Percentiles rank a stretch among this genome's conserved stretches.
Evolutionary conservation across 2,113 vertebrate species (phyloP).

Genomic region (Scalopus aquaticus): DNA sequence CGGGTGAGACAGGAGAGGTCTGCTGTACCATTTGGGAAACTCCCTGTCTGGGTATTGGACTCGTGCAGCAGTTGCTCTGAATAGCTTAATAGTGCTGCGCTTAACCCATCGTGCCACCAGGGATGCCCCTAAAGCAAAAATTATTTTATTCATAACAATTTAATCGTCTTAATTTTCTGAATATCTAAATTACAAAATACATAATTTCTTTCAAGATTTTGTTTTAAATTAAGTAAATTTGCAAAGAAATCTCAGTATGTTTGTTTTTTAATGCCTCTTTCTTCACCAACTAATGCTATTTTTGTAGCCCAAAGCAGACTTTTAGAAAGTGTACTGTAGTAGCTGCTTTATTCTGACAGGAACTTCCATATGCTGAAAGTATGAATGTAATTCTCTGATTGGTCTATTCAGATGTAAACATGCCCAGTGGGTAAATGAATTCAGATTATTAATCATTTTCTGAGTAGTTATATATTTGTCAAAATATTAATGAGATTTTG

Average conservation of each 20-base stretch:
- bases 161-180: constrained; percentile 48
- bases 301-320: constrained; percentile 40
- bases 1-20: too few species aligned
- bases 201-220: constrained; percentile 63
- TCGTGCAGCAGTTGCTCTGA: too few species aligned
- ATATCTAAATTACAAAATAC: constrained; percentile 67
- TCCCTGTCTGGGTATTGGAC: too few species aligned
- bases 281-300: constrained; percentile 17
- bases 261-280: constrained; percentile 43
- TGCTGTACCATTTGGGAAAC: too few species aligned
- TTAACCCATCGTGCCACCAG: too few species aligned
- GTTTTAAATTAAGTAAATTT: constrained; percentile 62
- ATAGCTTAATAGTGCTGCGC: too few species aligned
- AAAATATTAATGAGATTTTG: constrained; percentile 29
- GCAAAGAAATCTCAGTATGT: constrained; percentile 52
- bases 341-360: constrained; percentile 61
- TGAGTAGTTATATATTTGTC: background rate
- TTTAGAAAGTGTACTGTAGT: background rate
- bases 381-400: background rate
- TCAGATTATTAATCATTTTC: background rate
- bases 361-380: constrained; percentile 8
- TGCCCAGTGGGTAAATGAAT: background rate
- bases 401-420: background rate
- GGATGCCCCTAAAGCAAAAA: constrained; percentile 60
- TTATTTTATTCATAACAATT: constrained; percentile 48